These are phyloP conservation scores for Catostylus mosaicus DNA, from an alignment of 30 jellyfish, hydroid and myxozoan species.

Conservation along the genomic window DNA sequence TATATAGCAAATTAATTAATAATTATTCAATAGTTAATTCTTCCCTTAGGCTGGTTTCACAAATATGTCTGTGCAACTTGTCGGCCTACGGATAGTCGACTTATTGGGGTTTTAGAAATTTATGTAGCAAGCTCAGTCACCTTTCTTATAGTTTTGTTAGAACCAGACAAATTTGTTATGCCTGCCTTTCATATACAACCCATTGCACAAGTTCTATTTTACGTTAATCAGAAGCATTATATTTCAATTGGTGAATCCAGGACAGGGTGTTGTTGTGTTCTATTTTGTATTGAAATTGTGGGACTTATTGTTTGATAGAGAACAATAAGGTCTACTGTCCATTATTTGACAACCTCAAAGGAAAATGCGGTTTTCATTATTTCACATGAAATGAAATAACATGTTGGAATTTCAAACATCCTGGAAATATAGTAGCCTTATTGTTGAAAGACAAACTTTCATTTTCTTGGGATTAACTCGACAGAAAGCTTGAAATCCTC, in stretches of 20 bases:
- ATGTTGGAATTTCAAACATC: constrained; percentile 28
- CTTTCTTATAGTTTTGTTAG: not conserved
- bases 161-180: not conserved
- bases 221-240: not conserved
- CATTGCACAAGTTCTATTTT: not conserved
- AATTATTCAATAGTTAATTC: not conserved
- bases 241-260: not conserved
- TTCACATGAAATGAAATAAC: constrained; percentile 23
- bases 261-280: not conserved
- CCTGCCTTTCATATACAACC: not conserved
- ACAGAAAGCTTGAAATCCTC: too few relatives aligned
- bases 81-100: too few relatives aligned
- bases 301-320: constrained; percentile 10
- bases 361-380: constrained; percentile 42
- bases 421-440: constrained; percentile 1
- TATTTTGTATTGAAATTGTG: not conserved
- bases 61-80: too few relatives aligned
- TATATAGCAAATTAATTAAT: constrained; percentile 33
- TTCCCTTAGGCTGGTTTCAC: too few relatives aligned
- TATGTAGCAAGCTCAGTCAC: too few relatives aligned
- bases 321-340: constrained; percentile 5
- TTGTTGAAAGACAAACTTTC: constrained; percentile 15
- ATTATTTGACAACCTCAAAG: constrained; percentile 32
- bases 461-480: not conserved
- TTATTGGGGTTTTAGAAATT: too few relatives aligned